These are phyloP conservation scores for Pterostichus madidus DNA, from an alignment of 2,888 invertebrate genomes.

Conservation along the genomic window DNA sequence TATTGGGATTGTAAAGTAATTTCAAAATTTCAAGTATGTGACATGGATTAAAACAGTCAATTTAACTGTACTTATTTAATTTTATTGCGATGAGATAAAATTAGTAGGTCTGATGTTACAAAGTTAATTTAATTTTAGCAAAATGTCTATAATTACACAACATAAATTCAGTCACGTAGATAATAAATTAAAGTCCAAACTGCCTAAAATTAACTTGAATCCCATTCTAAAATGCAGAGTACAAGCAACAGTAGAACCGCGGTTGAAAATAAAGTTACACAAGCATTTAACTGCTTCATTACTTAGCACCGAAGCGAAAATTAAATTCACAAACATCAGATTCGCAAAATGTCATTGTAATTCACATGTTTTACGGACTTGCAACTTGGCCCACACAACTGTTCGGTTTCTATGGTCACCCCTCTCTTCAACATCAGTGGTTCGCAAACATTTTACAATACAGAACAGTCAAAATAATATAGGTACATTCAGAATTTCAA, in stretches of 20 bases:
- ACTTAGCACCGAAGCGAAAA: slow-evolving; percentile 50
- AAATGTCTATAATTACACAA: slow-evolving; percentile 45
- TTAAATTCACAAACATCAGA: slow-evolving; percentile 54
- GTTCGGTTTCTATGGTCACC: slow-evolving; percentile 1
- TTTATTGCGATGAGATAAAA: not conserved
- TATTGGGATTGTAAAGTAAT: no score
- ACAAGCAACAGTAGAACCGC: not conserved
- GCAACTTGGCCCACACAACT: slow-evolving; percentile 44
- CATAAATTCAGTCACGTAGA: slow-evolving; percentile 43
- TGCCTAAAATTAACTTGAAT: slow-evolving; percentile 39
- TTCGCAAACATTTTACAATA: slow-evolving; percentile 1
- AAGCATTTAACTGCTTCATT: slow-evolving; percentile 50
- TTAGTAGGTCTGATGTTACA: not conserved
- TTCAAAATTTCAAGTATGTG: no score
- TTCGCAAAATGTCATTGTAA: slow-evolving; percentile 51
- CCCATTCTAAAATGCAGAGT: slow-evolving; percentile 24
- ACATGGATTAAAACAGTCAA: no score
- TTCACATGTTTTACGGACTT: slow-evolving; percentile 45
- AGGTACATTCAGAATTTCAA: no score
- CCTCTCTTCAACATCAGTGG: not conserved
- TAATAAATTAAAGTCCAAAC: slow-evolving; percentile 43
- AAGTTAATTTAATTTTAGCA: slow-evolving; percentile 45
- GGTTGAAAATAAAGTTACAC: slow-evolving; percentile 53
- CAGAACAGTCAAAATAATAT: no score
- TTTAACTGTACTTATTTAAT: no score